Conservation (phyloP, 2,888 invertebrate genomes). For the Drosophila multiciliata region DNA sequence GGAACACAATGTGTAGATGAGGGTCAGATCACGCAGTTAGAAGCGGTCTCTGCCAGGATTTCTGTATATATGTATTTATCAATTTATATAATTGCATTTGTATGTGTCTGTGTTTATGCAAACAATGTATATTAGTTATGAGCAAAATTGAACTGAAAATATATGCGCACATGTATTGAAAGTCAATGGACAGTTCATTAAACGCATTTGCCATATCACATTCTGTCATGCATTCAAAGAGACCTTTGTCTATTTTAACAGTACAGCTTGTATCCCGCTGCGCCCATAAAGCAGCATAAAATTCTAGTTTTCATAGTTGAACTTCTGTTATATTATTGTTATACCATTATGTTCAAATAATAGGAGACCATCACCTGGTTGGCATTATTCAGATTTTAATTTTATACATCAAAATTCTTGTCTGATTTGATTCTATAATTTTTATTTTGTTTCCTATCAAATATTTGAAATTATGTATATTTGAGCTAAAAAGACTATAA, state of each 20-base stretch:
- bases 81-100: neutral
- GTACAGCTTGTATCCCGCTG: conserved; percentile 35
- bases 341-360: neutral
- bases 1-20: conserved; percentile 31
- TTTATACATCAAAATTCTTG: neutral
- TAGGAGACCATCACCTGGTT: neutral
- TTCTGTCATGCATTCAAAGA: conserved; percentile 33
- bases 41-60: neutral
- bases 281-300: conserved; percentile 6
- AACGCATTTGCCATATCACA: conserved; percentile 47
- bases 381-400: neutral
- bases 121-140: conserved; percentile 20
- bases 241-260: conserved; percentile 34
- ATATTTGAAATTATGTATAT: neutral
- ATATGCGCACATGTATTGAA: conserved; percentile 24
- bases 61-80: neutral
- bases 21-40: conserved; percentile 21
- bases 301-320: conserved; percentile 1
- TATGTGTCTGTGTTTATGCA: conserved; percentile 2
- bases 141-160: neutral
- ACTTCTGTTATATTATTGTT: neutral
- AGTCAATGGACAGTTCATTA: conserved; percentile 62
- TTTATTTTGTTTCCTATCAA: neutral
- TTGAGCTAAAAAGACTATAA: neutral
- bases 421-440: neutral